phyloP scores from a whole-genome alignment of 2,888 invertebrate species.

The Leptopilina myrica region DNA sequence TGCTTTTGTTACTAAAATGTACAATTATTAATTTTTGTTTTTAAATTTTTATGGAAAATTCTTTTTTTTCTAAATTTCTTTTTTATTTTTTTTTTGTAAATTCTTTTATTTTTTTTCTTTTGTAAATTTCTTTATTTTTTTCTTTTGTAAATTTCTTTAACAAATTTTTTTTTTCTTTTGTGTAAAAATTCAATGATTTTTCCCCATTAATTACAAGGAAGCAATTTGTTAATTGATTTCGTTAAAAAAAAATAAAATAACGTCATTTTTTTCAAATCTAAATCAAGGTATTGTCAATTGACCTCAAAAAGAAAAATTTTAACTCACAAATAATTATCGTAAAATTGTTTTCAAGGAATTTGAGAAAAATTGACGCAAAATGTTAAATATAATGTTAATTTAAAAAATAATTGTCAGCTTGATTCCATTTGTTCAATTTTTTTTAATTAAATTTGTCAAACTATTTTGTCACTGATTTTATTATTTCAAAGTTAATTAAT shows the following conservation, averaged over 20 bases:
- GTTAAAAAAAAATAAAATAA: not conserved
- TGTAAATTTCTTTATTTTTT: not conserved
- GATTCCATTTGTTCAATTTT: too few species aligned
- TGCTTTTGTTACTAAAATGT: not conserved
- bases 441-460: not conserved
- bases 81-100: not conserved
- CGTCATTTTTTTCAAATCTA: constrained; percentile 17
- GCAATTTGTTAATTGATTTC: constrained; percentile 10
- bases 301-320: not conserved
- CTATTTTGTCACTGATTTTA: too few species aligned
- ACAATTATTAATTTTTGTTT: not conserved
- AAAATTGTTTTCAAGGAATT: constrained; percentile 14
- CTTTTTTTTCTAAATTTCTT: not conserved
- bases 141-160: not conserved
- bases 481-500: too few species aligned
- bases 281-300: constrained; percentile 12
- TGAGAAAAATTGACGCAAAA: not conserved
- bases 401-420: not conserved
- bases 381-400: not conserved
- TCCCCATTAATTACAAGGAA: constrained; percentile 1
- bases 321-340: not conserved
- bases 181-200: not conserved
- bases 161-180: not conserved
- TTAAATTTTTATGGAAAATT: not conserved
- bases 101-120: not conserved